Conservation (phyloP, 2,888 invertebrate species). For the Pogonocherus hispidulus region DNA sequence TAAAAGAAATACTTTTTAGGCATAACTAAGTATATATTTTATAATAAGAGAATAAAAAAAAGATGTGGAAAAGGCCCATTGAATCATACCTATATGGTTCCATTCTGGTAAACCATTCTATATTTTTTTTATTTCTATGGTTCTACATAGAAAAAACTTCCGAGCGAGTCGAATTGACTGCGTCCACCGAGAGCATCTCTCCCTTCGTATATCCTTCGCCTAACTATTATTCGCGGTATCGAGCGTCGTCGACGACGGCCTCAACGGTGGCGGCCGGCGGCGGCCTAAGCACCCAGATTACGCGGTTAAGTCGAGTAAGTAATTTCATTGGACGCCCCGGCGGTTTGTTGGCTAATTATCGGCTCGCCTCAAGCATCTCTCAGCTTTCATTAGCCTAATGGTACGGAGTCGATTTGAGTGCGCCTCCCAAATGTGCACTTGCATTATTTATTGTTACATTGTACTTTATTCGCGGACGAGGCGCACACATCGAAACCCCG, state of each 20-base stretch:
- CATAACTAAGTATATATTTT: no score
- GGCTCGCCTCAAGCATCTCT: slow-evolving; percentile 62
- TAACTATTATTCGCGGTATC: slow-evolving; percentile 62
- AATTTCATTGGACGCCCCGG: slow-evolving; percentile 64
- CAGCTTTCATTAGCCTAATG: slow-evolving; percentile 65
- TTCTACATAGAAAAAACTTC: not conserved
- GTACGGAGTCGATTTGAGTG: slow-evolving; percentile 46
- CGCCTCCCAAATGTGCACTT: slow-evolving; percentile 40
- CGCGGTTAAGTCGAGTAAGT: slow-evolving; percentile 66
- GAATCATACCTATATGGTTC: no score
- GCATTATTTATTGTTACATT: slow-evolving; percentile 43
- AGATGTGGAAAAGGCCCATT: no score
- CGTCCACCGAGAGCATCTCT: not conserved
- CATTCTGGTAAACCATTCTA: no score
- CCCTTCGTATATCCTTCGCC: slow-evolving; percentile 55
- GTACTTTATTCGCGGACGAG: slow-evolving; percentile 20
- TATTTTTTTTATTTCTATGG: no score
- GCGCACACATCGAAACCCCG: no score
- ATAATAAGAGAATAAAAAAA: no score
- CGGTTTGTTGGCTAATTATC: slow-evolving; percentile 68
- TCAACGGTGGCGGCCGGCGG: slow-evolving; percentile 39
- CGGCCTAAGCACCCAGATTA: slow-evolving; percentile 64
- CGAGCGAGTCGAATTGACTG: slow-evolving; percentile 13
- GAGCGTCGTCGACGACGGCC: slow-evolving; percentile 48
- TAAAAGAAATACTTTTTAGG: no score